Conservation (phyloP, 2,797 vertebrate genomes). For the Vespertilio murinus region DNA sequence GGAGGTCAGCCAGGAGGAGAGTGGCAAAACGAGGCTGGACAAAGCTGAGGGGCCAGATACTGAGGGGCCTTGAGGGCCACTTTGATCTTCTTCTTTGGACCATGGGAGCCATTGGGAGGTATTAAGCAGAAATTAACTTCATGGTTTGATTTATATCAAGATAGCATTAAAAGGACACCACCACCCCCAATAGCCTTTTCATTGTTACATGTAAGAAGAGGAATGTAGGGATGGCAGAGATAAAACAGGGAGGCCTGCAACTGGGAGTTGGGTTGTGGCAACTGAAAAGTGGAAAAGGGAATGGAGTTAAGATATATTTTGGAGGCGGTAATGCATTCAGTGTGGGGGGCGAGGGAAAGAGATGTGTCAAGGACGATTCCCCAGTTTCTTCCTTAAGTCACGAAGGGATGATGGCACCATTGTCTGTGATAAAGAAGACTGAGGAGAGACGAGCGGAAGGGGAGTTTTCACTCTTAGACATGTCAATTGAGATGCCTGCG, state of each 20-base stretch:
- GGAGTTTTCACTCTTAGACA: neutral
- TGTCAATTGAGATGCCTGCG: neutral
- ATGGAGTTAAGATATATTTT: neutral
- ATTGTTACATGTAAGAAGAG: neutral
- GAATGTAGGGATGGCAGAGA: neutral
- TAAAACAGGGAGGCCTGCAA: neutral
- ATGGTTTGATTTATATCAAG: neutral
- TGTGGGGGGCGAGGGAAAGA: conserved; percentile 8
- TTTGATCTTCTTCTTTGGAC: neutral
- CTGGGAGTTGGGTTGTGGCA: no score
- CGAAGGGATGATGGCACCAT: neutral
- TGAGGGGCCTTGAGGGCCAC: neutral
- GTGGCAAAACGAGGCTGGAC: neutral
- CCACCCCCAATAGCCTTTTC: neutral
- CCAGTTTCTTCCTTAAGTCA: neutral
- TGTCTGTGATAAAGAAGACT: conserved; percentile 15
- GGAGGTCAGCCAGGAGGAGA: neutral
- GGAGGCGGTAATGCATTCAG: neutral
- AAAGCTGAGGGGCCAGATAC: accelerated
- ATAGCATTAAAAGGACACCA: neutral
- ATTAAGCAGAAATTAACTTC: neutral
- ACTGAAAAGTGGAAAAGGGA: neutral
- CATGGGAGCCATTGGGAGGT: neutral
- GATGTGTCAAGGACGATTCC: neutral
- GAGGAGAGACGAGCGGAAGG: neutral